Conservation (phyloP, 1,140 invertebrate genomes). For the Kradibia gibbosae region DNA sequence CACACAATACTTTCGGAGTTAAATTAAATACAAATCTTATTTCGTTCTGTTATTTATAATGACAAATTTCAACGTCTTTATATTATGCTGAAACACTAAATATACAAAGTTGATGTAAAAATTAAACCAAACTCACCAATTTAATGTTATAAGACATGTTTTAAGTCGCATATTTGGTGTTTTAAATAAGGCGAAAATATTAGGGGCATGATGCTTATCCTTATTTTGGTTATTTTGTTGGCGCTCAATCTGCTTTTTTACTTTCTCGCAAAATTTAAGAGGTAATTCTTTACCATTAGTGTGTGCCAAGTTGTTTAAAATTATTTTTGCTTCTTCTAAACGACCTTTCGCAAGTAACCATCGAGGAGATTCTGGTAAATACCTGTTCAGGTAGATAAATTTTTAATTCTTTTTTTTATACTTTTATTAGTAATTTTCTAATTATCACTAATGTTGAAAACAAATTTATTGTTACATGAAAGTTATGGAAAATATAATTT, state of each 20-base stretch:
- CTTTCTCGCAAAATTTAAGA: slow-evolving; percentile 79
- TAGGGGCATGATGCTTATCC: background rate
- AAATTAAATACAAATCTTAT: too few relatives aligned
- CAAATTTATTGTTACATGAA: too few relatives aligned
- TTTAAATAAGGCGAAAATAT: slow-evolving; percentile 70
- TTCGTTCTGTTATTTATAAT: too few relatives aligned
- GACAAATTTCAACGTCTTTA: too few relatives aligned
- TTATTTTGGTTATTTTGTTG: background rate
- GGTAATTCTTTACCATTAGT: slow-evolving; percentile 85
- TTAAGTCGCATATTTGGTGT: slow-evolving; percentile 90
- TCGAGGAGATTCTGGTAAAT: slow-evolving; percentile 88
- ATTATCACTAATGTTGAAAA: too few relatives aligned
- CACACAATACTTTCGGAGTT: too few relatives aligned
- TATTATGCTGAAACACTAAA: too few relatives aligned
- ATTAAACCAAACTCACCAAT: slow-evolving; percentile 71
- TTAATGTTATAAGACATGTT: slow-evolving; percentile 75
- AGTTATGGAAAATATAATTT: too few relatives aligned
- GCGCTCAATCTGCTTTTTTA: slow-evolving; percentile 77
- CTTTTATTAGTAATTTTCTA: background rate
- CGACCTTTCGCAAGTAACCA: slow-evolving; percentile 87
- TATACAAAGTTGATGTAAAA: too few relatives aligned
- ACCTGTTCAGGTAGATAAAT: slow-evolving; percentile 69
- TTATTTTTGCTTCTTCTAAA: slow-evolving; percentile 83
- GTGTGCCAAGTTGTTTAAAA: slow-evolving; percentile 82
- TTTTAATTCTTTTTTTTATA: background rate